Evolutionary conservation across 2,797 vertebrate species (phyloP).

Genomic region (Pantherophis alleghaniensis): DNA sequence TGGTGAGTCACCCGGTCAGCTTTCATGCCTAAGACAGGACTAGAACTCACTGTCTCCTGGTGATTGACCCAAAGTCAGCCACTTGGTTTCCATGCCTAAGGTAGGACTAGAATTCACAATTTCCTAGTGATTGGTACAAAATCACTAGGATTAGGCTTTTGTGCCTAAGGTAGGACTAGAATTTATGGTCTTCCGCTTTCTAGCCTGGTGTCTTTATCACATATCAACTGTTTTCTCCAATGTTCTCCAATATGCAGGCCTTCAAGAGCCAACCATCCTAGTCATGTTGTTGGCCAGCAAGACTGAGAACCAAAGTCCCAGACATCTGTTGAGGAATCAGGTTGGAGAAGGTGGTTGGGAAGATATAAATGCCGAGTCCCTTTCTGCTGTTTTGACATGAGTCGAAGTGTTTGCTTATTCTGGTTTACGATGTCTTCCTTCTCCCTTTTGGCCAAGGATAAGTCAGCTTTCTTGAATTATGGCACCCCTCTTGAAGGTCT

Average conservation of each 20-base stretch:
- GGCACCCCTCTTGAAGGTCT: constrained; percentile 51
- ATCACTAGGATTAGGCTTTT: background rate
- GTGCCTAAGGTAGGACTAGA: background rate
- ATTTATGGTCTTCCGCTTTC: background rate
- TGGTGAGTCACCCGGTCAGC: too few relatives aligned
- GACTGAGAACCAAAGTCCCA: background rate
- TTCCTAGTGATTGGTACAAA: background rate
- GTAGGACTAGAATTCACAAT: background rate
- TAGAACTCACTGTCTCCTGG: background rate
- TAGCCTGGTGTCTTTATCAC: background rate
- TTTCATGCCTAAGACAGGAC: too few relatives aligned
- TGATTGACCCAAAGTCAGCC: background rate
- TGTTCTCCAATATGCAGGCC: background rate
- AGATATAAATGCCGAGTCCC: background rate
- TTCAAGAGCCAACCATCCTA: background rate
- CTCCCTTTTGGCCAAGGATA: constrained; percentile 57
- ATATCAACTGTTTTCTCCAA: background rate
- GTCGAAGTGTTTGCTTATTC: constrained; percentile 5
- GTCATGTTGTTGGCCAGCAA: too few relatives aligned
- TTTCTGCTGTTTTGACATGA: background rate
- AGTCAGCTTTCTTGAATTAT: constrained; percentile 52
- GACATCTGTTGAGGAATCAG: too few relatives aligned
- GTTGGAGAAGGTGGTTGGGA: background rate
- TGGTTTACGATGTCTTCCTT: constrained; percentile 41
- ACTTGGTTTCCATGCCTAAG: background rate